A percentile compares a stretch with the other conserved stretches of the same genome.
phyloP scores from a whole-genome alignment of 2,797 vertebrate genomes.

The Thalassophryne amazonica region DNA sequence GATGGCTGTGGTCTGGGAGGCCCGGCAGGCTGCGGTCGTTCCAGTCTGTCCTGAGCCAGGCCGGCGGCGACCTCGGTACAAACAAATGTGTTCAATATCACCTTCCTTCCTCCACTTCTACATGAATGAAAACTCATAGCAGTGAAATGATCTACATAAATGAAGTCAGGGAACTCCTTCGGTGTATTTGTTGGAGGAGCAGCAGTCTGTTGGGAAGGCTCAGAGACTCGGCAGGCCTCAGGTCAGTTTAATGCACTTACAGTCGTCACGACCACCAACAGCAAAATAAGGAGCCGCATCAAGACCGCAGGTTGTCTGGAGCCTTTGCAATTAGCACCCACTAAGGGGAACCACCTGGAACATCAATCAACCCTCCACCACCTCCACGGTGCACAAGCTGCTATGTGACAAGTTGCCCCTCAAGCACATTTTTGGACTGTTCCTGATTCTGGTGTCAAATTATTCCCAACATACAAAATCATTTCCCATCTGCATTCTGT shows the following conservation, averaged over 20 bases:
- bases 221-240: conserved; percentile 43
- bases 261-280: conserved; percentile 55
- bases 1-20: conserved; percentile 5
- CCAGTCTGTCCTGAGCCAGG: conserved; percentile 20
- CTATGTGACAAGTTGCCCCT: too few species aligned
- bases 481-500: too few species aligned
- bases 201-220: too few species aligned
- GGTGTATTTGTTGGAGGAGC: conserved; percentile 14
- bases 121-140: conserved; percentile 11
- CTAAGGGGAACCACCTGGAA: too few species aligned
- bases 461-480: too few species aligned
- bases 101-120: conserved; percentile 9
- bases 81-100: conserved; percentile 20
- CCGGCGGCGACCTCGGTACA: conserved; percentile 1
- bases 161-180: conserved; percentile 21
- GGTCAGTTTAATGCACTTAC: conserved; percentile 58
- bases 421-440: too few species aligned
- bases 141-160: conserved; percentile 25
- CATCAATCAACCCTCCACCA: too few species aligned
- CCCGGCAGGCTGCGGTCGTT: conserved; percentile 24
- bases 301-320: conserved; percentile 35
- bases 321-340: background rate
- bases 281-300: conserved; percentile 32
- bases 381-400: too few species aligned
- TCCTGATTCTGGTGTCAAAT: too few species aligned